Evolutionary conservation across 2,888 invertebrate species (phyloP).

Genomic region (Cantharis rustica): DNA sequence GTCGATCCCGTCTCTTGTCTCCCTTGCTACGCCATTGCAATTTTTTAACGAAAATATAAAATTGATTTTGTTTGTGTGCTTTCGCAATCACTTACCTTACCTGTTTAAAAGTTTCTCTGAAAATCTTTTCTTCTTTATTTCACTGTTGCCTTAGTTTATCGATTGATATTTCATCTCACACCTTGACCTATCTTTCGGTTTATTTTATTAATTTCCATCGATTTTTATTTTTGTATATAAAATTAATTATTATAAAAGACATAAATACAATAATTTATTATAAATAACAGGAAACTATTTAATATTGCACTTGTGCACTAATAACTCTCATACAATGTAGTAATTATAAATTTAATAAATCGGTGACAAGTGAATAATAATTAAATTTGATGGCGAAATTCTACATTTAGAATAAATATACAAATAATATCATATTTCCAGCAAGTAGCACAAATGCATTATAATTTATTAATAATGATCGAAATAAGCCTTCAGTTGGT

Average conservation of each 20-base stretch:
- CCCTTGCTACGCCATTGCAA: not conserved
- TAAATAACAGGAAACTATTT: not conserved
- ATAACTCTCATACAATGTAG: not conserved
- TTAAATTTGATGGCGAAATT: not conserved
- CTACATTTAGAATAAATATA: not conserved
- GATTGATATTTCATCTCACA: not conserved
- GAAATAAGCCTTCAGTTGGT: not conserved
- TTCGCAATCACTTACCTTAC: not conserved
- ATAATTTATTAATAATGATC: not conserved
- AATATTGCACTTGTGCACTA: not conserved
- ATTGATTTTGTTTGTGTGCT: not conserved
- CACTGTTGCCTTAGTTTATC: not conserved
- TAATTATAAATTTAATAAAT: not conserved
- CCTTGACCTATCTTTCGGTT: not conserved
- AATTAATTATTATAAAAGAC: not conserved
- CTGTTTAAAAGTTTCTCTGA: not conserved
- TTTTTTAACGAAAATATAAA: not conserved
- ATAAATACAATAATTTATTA: not conserved
- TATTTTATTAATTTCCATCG: not conserved
- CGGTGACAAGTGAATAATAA: not conserved
- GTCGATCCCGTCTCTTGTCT: too few relatives aligned
- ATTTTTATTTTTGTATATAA: not conserved
- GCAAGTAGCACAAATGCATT: not conserved
- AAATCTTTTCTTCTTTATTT: not conserved
- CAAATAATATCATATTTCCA: not conserved